phyloP scores from a whole-genome alignment of 1,140 invertebrate genomes.

The Zaprionus ornatus region DNA sequence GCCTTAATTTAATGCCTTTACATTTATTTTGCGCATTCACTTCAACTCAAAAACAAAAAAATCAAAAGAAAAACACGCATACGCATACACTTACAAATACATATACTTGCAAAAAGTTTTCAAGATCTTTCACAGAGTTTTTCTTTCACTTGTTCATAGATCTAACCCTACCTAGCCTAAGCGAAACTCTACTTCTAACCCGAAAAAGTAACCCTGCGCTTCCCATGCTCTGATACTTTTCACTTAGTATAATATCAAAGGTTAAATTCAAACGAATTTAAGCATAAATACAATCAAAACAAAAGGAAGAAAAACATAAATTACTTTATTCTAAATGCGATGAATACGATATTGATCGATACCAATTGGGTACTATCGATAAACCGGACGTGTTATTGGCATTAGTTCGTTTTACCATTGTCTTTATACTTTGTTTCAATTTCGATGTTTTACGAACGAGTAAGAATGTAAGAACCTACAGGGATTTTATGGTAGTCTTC shows the following conservation, averaged over 20 bases:
- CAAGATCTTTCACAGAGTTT: conserved; percentile 1
- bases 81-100: conserved; percentile 48
- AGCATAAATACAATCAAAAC: conserved; percentile 78
- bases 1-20: conserved; percentile 57
- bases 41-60: background rate
- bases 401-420: background rate
- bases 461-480: conserved; percentile 68
- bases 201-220: conserved; percentile 46
- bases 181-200: conserved; percentile 20
- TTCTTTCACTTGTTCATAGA: conserved; percentile 29
- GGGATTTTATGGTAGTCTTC: conserved; percentile 83
- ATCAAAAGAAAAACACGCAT: conserved; percentile 22
- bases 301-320: conserved; percentile 42
- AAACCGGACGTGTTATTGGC: conserved; percentile 32
- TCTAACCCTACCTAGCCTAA: conserved; percentile 33
- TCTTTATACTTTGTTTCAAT: conserved; percentile 10
- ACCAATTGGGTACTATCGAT: conserved; percentile 11
- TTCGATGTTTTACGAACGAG: conserved; percentile 14
- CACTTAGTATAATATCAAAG: conserved; percentile 71
- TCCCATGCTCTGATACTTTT: conserved; percentile 61
- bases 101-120: conserved; percentile 47
- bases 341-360: conserved; percentile 15
- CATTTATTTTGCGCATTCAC: conserved; percentile 51
- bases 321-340: conserved; percentile 68
- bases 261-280: conserved; percentile 81